Conservation (phyloP, 1,140 invertebrate genomes). For the Procambarus clarkii region DNA sequence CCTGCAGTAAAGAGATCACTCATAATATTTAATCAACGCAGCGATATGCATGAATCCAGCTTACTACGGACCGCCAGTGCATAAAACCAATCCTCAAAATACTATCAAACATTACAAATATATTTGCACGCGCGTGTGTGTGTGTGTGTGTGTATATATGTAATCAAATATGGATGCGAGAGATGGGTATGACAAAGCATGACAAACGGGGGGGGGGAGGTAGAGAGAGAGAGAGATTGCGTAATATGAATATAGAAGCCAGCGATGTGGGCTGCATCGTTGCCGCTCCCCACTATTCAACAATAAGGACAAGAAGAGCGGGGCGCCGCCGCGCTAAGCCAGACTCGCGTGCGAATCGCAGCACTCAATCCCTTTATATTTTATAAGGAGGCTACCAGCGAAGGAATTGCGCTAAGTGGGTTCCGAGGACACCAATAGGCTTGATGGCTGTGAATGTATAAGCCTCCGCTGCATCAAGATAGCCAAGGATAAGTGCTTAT, state of each 20-base stretch:
- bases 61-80: neutral
- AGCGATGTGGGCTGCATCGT: neutral
- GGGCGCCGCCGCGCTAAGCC: constrained; percentile 7
- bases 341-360: constrained; percentile 26
- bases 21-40: neutral
- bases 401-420: constrained; percentile 19
- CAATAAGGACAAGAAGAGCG: constrained; percentile 55
- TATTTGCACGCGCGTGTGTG: no score
- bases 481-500: no score
- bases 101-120: no score
- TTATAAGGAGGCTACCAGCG: constrained; percentile 41
- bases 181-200: constrained; percentile 3
- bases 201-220: neutral
- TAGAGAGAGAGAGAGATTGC: neutral
- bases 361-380: constrained; percentile 33
- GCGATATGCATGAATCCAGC: neutral
- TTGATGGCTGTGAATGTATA: no score
- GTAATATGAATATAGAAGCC: neutral
- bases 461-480: no score
- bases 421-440: neutral
- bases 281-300: constrained; percentile 11
- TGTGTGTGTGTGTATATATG: neutral
- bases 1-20: neutral
- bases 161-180: neutral
- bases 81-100: neutral